Conservation (phyloP, 2,797 vertebrate species). For the Hafferia zeledoni region DNA sequence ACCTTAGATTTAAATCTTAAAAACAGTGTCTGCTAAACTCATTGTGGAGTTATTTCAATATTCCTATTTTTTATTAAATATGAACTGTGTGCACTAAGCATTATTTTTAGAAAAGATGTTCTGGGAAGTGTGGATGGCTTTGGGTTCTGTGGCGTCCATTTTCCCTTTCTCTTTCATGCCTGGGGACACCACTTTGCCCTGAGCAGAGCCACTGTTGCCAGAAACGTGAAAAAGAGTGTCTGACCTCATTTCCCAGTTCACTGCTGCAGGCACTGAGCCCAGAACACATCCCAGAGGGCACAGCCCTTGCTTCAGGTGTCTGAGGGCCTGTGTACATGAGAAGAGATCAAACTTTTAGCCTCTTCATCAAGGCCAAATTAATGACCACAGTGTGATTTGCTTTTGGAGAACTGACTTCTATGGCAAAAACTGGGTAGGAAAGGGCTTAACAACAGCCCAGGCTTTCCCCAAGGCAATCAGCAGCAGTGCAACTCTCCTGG, state of each 20-base stretch:
- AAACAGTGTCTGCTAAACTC: neutral
- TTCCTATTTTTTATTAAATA: neutral
- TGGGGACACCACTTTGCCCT: neutral
- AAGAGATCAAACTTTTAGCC: neutral
- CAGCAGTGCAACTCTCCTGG: neutral
- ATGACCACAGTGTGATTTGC: fast-evolving
- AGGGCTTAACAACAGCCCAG: neutral
- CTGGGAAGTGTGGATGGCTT: fast-evolving
- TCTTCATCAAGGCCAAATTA: neutral
- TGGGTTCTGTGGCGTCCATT: neutral
- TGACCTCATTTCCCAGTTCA: neutral
- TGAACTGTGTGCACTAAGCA: neutral
- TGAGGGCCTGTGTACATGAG: fast-evolving
- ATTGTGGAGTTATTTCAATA: neutral
- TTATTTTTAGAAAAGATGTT: neutral
- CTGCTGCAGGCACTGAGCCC: fast-evolving
- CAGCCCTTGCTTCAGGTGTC: neutral
- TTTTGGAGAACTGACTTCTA: neutral
- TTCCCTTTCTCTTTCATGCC: neutral
- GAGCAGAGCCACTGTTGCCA: neutral
- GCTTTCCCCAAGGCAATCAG: neutral
- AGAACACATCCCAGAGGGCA: fast-evolving
- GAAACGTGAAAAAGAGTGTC: neutral
- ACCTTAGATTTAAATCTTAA: neutral
- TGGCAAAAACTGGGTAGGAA: neutral